Base-by-base conservation (phyloP, 2,797 vertebrate species). In the Petrocephalus schoutedeni region DNA sequence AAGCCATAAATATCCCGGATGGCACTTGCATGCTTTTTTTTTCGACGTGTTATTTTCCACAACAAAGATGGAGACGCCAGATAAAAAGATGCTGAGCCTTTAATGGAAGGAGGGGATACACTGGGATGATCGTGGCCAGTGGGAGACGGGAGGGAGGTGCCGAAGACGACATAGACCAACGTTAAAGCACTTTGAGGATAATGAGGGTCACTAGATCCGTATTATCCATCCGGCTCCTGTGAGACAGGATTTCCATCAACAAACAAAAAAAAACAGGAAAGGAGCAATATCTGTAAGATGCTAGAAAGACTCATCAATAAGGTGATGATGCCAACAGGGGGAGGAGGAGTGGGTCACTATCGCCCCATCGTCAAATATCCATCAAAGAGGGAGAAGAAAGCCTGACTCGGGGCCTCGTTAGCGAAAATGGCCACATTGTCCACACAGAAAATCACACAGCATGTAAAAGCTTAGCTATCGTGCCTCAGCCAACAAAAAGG, bases 401-500 rank as follows among this genome's bases (percentile, higher is more conserved):
- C 88, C 89, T 61, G 80, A 53, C 19, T 87, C n/a, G 45, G 56
- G 28, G 51, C 80, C 83, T 87, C 54, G 51, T 90, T n/a, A 57
- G 54, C 21, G 56, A 84, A 54, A 71, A 87, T 10, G 45, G 28
- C 32, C 32, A 85, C 85, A 89, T 71, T 14, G 83, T 54, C 28
- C 64, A 74, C 12, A 3, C 87, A 16, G 87, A 45, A 71, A 85
- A 51, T 88, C 88, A 92, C 87, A 89, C 87, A 89, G 90, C 89
- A 87, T 89, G 86, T 88, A 90, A 89, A 90, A 90, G 87, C 87
- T 88, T 8, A 88, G 67, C 93, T 92, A 90, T 87, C 90, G 92
- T 91, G 93, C 88, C 94, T 93, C 91, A 94, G 89, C 93, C 94
- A 91, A 92, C 90, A 91, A 87, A 92, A 90, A 93, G 90, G 90